Percentiles rank a stretch among this genome's conserved stretches.
phyloP scores from a whole-genome alignment of 2,888 invertebrate genomes.

The Pseudococcus viburni region DNA sequence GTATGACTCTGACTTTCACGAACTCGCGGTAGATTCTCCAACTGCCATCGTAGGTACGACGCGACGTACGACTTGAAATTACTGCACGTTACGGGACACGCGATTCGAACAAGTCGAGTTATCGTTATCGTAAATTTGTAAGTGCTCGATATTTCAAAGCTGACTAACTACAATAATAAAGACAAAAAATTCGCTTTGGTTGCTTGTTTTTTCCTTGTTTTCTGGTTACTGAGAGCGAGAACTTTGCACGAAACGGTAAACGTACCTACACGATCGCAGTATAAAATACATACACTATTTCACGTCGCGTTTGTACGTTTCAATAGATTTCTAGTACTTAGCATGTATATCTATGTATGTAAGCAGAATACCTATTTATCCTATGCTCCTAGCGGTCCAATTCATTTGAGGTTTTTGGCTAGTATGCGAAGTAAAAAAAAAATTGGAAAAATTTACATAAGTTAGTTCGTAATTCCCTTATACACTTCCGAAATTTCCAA shows the following conservation, averaged over 20 bases:
- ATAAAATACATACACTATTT: too few species aligned
- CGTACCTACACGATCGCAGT: too few species aligned
- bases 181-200: neutral
- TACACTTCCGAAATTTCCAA: too few species aligned
- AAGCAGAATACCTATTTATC: too few species aligned
- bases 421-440: too few species aligned
- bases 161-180: neutral
- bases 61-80: neutral
- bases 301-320: too few species aligned
- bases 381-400: too few species aligned
- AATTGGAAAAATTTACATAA: too few species aligned
- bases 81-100: neutral
- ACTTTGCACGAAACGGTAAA: neutral
- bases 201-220: neutral
- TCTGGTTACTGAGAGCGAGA: neutral
- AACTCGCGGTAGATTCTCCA: neutral
- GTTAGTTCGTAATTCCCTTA: too few species aligned
- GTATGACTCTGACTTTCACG: slow-evolving; percentile 16
- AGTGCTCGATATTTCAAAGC: neutral
- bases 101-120: neutral
- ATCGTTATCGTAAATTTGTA: neutral
- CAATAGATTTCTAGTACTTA: too few species aligned
- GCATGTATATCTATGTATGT: too few species aligned
- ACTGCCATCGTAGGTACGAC: neutral
- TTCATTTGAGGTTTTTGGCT: too few species aligned